Evolutionary conservation across 1,140 invertebrate species (phyloP).

Genomic region (Anadara kagoshimensis): DNA sequence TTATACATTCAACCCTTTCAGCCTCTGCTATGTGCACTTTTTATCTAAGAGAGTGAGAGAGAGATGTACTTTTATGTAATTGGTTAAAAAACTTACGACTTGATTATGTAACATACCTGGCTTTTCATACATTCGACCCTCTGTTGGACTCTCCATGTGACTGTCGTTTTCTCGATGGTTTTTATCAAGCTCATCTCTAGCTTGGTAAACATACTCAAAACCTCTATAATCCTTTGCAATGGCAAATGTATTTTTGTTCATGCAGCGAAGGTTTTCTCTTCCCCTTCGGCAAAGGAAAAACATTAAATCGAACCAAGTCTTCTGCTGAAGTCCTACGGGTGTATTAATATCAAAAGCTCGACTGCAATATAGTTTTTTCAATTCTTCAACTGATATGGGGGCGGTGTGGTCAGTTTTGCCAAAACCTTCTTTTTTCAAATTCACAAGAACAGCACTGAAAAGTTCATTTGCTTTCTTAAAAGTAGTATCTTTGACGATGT

Average conservation of each 20-base stretch:
- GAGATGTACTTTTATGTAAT: too few species aligned
- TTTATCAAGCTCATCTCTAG: not conserved
- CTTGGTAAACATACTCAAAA: not conserved
- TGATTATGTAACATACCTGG: not conserved
- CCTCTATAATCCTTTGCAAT: constrained; percentile 1
- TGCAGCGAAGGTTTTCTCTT: not conserved
- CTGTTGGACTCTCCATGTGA: too few species aligned
- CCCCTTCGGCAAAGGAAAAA: constrained; percentile 3
- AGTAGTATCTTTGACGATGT: not conserved
- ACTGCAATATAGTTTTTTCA: not conserved
- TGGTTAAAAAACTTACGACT: too few species aligned
- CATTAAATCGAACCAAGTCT: constrained; percentile 14
- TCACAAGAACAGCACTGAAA: not conserved
- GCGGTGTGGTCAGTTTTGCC: constrained; percentile 2
- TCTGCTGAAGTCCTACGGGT: not conserved
- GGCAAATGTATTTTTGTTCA: constrained; percentile 5
- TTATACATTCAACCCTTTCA: too few species aligned
- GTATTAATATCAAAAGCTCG: not conserved
- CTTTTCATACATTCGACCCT: not conserved
- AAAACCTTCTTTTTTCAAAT: constrained; percentile 6
- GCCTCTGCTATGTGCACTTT: too few species aligned
- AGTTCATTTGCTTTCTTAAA: constrained; percentile 9
- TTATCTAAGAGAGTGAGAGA: too few species aligned
- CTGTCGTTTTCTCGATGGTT: too few species aligned
- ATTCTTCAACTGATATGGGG: not conserved